These are phyloP conservation scores for Anadara kagoshimensis DNA, from an alignment of 1,140 invertebrate species.

Conservation along the genomic window DNA sequence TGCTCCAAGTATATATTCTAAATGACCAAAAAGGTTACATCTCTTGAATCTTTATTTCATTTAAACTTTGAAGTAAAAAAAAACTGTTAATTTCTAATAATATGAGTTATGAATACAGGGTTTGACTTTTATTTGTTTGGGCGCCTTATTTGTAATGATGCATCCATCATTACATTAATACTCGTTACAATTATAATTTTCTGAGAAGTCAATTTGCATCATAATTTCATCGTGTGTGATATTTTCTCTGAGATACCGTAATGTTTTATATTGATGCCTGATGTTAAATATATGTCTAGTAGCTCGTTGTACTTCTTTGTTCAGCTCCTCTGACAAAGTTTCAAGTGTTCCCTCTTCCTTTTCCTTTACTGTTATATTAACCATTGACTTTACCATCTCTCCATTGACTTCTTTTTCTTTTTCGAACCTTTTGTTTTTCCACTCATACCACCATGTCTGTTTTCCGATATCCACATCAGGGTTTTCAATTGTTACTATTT, in stretches of 20 bases:
- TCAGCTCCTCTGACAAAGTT: slow-evolving; percentile 2
- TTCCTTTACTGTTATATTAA: slow-evolving; percentile 1
- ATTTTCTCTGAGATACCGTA: slow-evolving; percentile 16
- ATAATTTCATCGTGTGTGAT: slow-evolving; percentile 30
- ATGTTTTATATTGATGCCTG: not conserved
- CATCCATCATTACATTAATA: too few species aligned
- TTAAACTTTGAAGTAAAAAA: too few species aligned
- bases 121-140: too few species aligned
- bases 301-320: not conserved
- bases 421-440: slow-evolving; percentile 15
- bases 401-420: not conserved
- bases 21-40: too few species aligned
- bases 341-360: slow-evolving; percentile 2
- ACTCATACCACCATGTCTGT: slow-evolving; percentile 4
- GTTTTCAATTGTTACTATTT: not conserved
- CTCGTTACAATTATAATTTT: slow-evolving; percentile 47
- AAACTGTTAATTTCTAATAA: too few species aligned
- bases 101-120: too few species aligned
- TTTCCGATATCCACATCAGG: not conserved
- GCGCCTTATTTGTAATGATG: too few species aligned
- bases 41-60: too few species aligned
- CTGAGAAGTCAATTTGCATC: slow-evolving; percentile 47
- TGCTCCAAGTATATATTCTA: too few species aligned
- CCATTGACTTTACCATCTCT: not conserved
- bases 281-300: slow-evolving; percentile 23